These are phyloP conservation scores for Guaruba guarouba DNA, from an alignment of 2,113 vertebrate species.

Conservation along the genomic window DNA sequence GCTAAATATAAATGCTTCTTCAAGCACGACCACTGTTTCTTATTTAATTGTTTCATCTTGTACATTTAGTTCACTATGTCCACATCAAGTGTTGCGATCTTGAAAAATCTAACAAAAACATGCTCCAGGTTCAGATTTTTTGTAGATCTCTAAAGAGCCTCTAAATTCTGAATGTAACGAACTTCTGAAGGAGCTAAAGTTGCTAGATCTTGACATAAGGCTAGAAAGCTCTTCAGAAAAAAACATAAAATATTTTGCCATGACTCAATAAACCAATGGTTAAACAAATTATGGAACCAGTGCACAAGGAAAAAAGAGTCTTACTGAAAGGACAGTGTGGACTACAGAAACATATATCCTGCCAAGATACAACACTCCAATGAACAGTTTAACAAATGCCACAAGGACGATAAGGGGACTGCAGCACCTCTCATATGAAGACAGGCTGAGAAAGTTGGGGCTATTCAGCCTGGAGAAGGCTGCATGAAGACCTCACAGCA, in stretches of 20 bases:
- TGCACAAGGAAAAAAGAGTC: not conserved
- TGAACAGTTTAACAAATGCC: not conserved
- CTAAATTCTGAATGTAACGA: not conserved
- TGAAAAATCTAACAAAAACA: not conserved
- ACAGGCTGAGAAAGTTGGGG: not conserved
- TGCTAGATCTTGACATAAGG: not conserved
- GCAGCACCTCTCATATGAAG: not conserved
- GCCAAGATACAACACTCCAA: not conserved
- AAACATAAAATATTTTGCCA: not conserved
- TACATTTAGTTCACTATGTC: not conserved
- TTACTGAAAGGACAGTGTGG: not conserved
- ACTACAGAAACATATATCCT: not conserved
- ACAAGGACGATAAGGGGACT: not conserved
- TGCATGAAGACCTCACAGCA: not conserved
- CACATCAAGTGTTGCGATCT: not conserved
- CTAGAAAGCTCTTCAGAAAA: not conserved
- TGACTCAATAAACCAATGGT: not conserved
- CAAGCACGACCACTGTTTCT: fast-evolving
- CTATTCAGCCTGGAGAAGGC: not conserved
- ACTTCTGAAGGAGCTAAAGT: not conserved
- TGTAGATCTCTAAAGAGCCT: not conserved
- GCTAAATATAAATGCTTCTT: not conserved
- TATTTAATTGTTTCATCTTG: not conserved
- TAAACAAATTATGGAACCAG: not conserved
- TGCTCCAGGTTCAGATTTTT: not conserved